Evolutionary conservation across 2,888 invertebrate species (phyloP).

Genomic region (Lacanobia oleracea): DNA sequence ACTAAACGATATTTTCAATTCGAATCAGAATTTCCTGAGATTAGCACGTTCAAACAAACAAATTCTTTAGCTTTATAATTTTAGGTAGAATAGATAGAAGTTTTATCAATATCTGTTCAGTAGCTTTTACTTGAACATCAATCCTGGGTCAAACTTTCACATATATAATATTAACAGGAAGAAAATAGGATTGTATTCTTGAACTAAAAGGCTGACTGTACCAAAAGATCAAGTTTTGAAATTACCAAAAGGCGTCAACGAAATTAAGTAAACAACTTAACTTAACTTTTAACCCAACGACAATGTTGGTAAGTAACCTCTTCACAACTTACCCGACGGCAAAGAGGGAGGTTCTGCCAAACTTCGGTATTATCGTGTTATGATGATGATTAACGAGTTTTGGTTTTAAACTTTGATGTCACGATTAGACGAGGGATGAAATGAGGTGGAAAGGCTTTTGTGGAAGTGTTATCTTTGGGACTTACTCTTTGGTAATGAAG

Average conservation of each 20-base stretch:
- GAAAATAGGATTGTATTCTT: too few relatives aligned
- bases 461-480: conserved; percentile 2
- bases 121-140: too few relatives aligned
- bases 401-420: conserved; percentile 38
- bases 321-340: conserved; percentile 39
- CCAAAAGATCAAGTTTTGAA: background rate
- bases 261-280: conserved; percentile 35
- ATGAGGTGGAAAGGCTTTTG: conserved; percentile 24
- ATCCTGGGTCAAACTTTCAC: too few relatives aligned
- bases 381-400: conserved; percentile 48
- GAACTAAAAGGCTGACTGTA: too few relatives aligned
- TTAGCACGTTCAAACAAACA: too few relatives aligned
- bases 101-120: too few relatives aligned
- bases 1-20: too few relatives aligned
- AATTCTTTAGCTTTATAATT: too few relatives aligned
- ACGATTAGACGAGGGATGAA: conserved; percentile 13
- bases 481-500: background rate
- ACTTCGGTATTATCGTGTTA: conserved; percentile 44
- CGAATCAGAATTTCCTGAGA: too few relatives aligned
- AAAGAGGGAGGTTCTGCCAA: conserved; percentile 24
- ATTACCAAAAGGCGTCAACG: background rate
- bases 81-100: too few relatives aligned
- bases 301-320: conserved; percentile 36
- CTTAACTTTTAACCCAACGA: conserved; percentile 28
- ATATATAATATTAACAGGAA: too few relatives aligned